phyloP scores from a whole-genome alignment of 2,888 invertebrate genomes.

The Gortyna flavago region DNA sequence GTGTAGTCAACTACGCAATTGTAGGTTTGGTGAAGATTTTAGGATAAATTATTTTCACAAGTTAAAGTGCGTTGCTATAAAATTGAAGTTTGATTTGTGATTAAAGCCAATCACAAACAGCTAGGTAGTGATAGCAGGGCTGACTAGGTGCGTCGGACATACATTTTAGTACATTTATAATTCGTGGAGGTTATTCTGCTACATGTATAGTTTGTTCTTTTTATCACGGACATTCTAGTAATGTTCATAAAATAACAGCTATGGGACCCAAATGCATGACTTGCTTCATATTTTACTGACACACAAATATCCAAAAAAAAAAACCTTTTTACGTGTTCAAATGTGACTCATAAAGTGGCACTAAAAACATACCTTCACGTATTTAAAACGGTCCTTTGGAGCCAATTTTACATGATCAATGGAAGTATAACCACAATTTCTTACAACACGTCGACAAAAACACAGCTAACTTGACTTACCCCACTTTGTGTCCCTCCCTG shows the following conservation, averaged over 20 bases:
- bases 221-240: too few species aligned
- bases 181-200: neutral
- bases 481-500: conserved; percentile 36
- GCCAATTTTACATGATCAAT: neutral
- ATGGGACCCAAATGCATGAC: too few species aligned
- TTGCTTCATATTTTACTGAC: too few species aligned
- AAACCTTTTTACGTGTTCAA: neutral
- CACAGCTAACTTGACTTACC: conserved; percentile 50
- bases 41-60: too few species aligned
- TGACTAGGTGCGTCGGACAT: neutral
- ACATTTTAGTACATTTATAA: neutral
- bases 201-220: neutral
- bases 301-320: too few species aligned
- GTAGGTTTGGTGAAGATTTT: too few species aligned
- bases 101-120: neutral
- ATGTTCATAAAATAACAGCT: too few species aligned
- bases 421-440: conserved; percentile 7
- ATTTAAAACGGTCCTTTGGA: neutral
- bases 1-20: too few species aligned
- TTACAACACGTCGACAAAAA: conserved; percentile 46
- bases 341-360: neutral
- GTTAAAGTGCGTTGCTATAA: too few species aligned
- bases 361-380: neutral
- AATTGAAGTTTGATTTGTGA: neutral
- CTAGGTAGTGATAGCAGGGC: neutral